These are phyloP conservation scores for Notarius quadriscutis DNA, from an alignment of 2,113 vertebrate genomes.

Conservation along the genomic window DNA sequence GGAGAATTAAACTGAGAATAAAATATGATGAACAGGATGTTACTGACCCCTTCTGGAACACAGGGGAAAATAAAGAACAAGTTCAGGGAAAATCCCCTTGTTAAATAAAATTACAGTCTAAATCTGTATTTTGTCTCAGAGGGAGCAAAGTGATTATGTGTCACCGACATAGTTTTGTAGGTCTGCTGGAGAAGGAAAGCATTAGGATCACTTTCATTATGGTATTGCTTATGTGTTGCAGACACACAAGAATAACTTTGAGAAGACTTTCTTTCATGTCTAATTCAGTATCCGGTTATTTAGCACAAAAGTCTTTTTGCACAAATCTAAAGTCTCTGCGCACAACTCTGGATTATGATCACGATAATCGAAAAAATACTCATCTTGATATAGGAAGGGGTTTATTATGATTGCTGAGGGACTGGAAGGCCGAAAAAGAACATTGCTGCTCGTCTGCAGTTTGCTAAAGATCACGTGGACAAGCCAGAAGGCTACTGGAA, in stretches of 20 bases:
- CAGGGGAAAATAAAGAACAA: neutral
- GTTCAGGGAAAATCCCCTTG: neutral
- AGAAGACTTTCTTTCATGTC: neutral
- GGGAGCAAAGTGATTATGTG: neutral
- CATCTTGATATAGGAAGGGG: too few relatives aligned
- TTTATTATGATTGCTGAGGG: too few relatives aligned
- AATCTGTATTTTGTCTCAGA: neutral
- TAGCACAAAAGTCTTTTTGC: too few relatives aligned
- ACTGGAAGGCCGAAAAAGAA: too few relatives aligned
- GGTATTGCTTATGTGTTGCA: neutral
- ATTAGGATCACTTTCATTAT: neutral
- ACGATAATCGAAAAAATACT: too few relatives aligned
- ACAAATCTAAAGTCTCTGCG: too few relatives aligned
- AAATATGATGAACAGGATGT: constrained; percentile 2
- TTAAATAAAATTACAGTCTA: neutral
- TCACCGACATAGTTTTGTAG: neutral
- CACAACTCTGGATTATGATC: too few relatives aligned
- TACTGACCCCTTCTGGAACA: constrained; percentile 46
- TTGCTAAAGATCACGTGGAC: too few relatives aligned
- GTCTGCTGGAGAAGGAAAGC: neutral
- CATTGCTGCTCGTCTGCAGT: too few relatives aligned
- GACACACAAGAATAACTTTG: neutral
- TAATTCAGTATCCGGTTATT: too few relatives aligned
- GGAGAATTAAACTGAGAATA: neutral
- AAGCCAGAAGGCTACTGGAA: too few relatives aligned